phyloP scores from a whole-genome alignment of 2,113 vertebrate species.

The Sialia sialis region DNA sequence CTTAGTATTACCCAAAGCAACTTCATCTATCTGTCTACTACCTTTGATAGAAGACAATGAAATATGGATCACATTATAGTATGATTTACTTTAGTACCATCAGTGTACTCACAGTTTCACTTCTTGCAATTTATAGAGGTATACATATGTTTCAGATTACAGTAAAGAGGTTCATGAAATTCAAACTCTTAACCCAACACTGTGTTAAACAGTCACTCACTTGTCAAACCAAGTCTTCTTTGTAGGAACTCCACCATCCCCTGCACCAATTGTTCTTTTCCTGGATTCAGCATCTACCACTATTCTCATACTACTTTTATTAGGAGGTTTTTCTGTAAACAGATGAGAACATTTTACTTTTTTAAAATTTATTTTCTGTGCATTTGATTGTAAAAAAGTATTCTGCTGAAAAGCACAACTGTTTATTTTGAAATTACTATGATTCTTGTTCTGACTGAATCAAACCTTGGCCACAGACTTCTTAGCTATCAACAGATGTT shows the following conservation, averaged over 20 bases:
- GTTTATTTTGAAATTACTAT: background rate
- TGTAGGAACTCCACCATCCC: constrained; percentile 76
- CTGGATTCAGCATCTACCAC: constrained; percentile 95
- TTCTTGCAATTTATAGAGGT: background rate
- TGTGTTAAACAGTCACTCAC: constrained; percentile 71
- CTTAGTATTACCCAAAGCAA: background rate
- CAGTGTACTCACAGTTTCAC: background rate
- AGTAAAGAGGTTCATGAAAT: background rate
- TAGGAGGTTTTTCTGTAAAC: constrained; percentile 86
- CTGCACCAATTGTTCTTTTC: constrained; percentile 81
- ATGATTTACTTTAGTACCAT: background rate
- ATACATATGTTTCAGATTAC: background rate
- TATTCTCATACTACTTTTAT: constrained; percentile 90
- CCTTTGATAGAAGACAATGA: background rate
- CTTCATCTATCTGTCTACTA: background rate
- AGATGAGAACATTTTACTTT: constrained; percentile 23
- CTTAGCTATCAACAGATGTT: background rate
- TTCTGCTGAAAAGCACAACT: background rate
- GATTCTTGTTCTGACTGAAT: background rate
- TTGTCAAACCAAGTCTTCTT: constrained; percentile 98
- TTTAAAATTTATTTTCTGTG: background rate
- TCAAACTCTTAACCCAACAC: background rate
- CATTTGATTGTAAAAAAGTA: background rate
- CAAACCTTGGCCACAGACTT: background rate
- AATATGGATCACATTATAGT: background rate